These are phyloP conservation scores for Chaetophractus vellerosus DNA, from an alignment of 2,797 vertebrate genomes.

Conservation along the genomic window DNA sequence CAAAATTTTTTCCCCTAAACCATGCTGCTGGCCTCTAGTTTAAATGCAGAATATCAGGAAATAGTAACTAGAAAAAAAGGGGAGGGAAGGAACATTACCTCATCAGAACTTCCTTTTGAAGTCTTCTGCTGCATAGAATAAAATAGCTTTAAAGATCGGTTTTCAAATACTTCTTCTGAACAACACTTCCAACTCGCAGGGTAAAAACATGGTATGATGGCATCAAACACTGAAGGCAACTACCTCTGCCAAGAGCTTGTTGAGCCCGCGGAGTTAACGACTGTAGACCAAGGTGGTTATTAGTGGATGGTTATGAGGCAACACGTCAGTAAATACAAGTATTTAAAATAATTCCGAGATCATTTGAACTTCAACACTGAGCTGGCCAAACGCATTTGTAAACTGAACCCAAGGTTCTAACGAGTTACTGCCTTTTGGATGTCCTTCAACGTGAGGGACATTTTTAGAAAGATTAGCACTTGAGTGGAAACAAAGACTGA, in stretches of 20 bases:
- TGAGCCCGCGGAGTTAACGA: conserved; percentile 27
- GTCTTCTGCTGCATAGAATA: conserved; percentile 82
- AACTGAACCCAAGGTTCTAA: conserved; percentile 78
- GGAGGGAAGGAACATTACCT: conserved; percentile 48
- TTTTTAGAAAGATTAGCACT: conserved; percentile 82
- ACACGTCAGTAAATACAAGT: conserved; percentile 76
- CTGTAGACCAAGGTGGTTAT: conserved; percentile 58
- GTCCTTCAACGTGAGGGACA: conserved; percentile 75
- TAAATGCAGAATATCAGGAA: conserved; percentile 15
- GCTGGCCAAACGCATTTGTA: conserved; percentile 70
- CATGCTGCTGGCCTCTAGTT: not conserved
- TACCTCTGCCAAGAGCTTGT: not conserved
- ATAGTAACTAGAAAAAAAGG: not conserved
- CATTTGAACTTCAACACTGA: conserved; percentile 77
- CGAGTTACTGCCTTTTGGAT: conserved; percentile 78
- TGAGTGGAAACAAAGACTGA: conserved; percentile 74
- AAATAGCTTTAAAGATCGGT: conserved; percentile 79
- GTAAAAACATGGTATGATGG: not conserved
- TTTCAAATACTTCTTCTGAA: conserved; percentile 63
- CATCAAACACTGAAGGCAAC: not conserved
- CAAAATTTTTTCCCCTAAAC: not conserved
- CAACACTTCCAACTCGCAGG: conserved; percentile 60
- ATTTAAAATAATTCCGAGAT: conserved; percentile 85
- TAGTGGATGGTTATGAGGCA: conserved; percentile 60
- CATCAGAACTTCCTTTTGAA: conserved; percentile 82